Conservation (phyloP, 2,797 vertebrate species). For the Parauchenoglanis ngamensis region DNA sequence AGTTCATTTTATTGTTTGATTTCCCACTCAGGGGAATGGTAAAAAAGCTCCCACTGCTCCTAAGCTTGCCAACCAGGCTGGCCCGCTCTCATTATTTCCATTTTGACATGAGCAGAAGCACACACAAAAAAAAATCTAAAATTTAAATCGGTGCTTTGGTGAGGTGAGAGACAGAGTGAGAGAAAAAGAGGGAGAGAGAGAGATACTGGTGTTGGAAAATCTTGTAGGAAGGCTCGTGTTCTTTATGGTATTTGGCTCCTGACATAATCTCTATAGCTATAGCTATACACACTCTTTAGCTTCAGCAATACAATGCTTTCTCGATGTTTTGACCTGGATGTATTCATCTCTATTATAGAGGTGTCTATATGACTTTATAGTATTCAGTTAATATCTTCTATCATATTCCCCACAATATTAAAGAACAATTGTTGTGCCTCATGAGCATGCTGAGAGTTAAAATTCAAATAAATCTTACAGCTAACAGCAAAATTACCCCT, state of each 20-base stretch:
- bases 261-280: conserved; percentile 42
- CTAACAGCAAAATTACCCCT: neutral
- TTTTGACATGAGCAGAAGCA: conserved; percentile 47
- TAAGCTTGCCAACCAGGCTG: conserved; percentile 45
- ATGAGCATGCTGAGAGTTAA: neutral
- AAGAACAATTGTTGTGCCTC: neutral
- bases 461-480: neutral
- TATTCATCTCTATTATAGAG: neutral
- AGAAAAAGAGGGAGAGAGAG: conserved; percentile 33
- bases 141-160: conserved; percentile 42
- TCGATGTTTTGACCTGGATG: conserved; percentile 10
- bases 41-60: conserved; percentile 48
- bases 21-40: conserved; percentile 53
- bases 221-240: conserved; percentile 35
- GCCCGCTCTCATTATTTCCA: conserved; percentile 58
- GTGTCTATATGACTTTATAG: neutral
- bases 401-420: neutral
- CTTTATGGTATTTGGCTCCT: conserved; percentile 25
- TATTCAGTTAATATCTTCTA: neutral
- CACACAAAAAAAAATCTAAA: conserved; percentile 34
- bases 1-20: conserved; percentile 55
- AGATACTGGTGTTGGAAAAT: conserved; percentile 48
- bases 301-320: neutral
- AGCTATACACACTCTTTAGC: conserved; percentile 1
- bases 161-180: conserved; percentile 16